phyloP scores from a whole-genome alignment of 2,888 invertebrate genomes.

The Dione juno region DNA sequence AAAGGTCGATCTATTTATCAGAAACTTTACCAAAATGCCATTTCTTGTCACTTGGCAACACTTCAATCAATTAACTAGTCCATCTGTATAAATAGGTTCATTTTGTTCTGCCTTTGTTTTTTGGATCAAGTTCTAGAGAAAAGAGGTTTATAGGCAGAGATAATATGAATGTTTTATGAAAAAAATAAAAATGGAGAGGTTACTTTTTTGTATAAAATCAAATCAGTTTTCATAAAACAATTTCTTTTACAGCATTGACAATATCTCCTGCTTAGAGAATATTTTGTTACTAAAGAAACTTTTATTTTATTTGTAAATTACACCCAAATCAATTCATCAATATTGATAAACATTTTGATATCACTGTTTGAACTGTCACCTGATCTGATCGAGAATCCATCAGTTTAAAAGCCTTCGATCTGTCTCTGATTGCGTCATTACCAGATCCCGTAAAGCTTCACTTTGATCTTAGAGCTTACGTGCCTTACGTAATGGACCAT shows the following conservation, averaged over 20 bases:
- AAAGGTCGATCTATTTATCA: background rate
- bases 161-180: too few relatives aligned
- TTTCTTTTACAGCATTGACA: too few relatives aligned
- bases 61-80: background rate
- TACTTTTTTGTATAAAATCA: too few relatives aligned
- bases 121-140: too few relatives aligned
- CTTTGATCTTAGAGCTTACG: slow-evolving; percentile 8
- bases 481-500: slow-evolving; percentile 6
- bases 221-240: too few relatives aligned
- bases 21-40: background rate
- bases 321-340: background rate
- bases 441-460: slow-evolving; percentile 18
- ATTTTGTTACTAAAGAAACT: background rate
- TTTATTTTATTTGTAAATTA: background rate
- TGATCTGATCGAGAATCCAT: slow-evolving; percentile 8
- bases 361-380: slow-evolving; percentile 16
- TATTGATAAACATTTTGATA: background rate
- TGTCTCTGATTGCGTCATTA: slow-evolving; percentile 30
- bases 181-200: too few relatives aligned
- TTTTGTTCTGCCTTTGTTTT: background rate
- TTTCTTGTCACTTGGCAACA: background rate
- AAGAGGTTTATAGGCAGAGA: too few relatives aligned
- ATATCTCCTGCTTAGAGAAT: background rate
- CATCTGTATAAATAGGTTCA: too few relatives aligned
- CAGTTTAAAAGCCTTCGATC: slow-evolving; percentile 28